phyloP scores from a whole-genome alignment of 2,113 vertebrate species.

The Nicator chloris region DNA sequence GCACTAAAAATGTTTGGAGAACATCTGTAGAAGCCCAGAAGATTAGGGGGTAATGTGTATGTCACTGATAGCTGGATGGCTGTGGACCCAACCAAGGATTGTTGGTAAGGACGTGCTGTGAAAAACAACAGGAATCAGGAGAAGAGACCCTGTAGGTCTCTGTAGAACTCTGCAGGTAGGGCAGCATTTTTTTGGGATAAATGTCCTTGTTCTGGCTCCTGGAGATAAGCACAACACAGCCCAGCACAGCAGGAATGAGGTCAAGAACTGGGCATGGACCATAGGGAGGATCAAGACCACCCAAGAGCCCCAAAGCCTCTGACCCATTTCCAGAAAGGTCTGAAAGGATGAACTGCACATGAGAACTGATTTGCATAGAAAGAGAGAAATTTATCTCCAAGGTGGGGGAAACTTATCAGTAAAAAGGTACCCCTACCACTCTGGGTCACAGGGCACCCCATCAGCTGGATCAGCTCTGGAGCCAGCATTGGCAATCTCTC shows the following conservation, averaged over 20 bases:
- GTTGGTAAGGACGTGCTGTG: background rate
- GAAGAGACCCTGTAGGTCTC: background rate
- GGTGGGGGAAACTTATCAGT: background rate
- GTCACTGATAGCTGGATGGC: rapidly evolving
- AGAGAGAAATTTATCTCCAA: background rate
- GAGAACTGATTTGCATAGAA: background rate
- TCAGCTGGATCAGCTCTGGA: background rate
- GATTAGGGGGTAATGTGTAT: background rate
- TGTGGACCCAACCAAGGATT: too few relatives aligned
- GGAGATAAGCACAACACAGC: too few relatives aligned
- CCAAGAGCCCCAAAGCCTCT: background rate
- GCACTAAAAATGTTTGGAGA: background rate
- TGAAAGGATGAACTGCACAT: background rate
- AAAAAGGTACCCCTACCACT: background rate
- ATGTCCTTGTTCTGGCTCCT: background rate
- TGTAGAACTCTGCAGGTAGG: background rate
- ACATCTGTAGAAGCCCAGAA: background rate
- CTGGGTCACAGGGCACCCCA: too few relatives aligned
- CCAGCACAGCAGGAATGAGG: background rate
- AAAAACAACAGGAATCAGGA: background rate
- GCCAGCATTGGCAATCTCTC: background rate
- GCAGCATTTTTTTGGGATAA: background rate
- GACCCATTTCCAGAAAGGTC: background rate
- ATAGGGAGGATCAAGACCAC: too few relatives aligned
- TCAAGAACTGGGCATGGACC: background rate